Evolutionary conservation across 2,113 vertebrate genomes (phyloP).

Genomic region (Axis porcinus): DNA sequence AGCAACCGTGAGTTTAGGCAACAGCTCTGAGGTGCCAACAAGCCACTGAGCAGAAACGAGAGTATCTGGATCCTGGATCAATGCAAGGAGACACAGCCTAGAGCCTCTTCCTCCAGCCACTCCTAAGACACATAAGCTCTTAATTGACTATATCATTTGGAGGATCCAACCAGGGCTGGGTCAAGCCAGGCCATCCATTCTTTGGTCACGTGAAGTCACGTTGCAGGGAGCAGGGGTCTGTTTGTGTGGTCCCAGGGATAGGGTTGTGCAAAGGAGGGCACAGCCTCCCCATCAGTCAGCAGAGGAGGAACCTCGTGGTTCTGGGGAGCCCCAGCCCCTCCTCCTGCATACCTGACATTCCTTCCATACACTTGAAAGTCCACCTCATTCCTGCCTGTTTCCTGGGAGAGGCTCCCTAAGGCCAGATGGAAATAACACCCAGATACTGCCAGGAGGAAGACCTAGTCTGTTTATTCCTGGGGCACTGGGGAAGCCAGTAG

Average conservation of each 20-base stretch:
- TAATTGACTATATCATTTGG: not conserved
- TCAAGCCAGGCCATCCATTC: not conserved
- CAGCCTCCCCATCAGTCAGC: not conserved
- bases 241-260: not conserved
- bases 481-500: not conserved
- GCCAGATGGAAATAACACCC: not conserved
- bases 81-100: not conserved
- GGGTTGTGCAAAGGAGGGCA: not conserved
- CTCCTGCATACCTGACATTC: not conserved
- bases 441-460: not conserved
- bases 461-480: not conserved
- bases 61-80: not conserved
- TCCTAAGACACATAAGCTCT: not conserved
- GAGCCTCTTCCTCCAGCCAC: not conserved
- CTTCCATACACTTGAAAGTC: not conserved
- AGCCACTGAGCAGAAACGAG: not conserved
- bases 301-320: not conserved
- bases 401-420: not conserved
- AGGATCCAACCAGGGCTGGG: not conserved
- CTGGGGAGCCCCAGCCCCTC: not conserved
- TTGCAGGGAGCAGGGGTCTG: not conserved
- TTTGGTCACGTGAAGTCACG: not conserved
- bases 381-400: not conserved
- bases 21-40: not conserved
- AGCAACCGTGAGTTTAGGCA: not conserved